A percentile compares a stretch with the other conserved stretches of the same genome.
Evolutionary conservation across 2,888 invertebrate species (phyloP).

Genomic region (Agonopterix arenella): DNA sequence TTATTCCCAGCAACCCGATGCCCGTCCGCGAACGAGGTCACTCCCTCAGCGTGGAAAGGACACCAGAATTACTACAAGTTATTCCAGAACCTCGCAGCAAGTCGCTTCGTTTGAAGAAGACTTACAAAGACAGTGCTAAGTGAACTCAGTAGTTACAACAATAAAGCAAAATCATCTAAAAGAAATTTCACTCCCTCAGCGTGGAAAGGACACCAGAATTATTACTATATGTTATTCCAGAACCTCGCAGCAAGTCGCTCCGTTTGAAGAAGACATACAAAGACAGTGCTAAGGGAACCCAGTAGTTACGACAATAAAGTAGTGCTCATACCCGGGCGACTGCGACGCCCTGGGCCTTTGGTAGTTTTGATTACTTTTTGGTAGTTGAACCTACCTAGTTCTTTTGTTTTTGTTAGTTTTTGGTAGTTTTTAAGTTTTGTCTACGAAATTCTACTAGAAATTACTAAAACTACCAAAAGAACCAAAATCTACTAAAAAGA

Average conservation of each 20-base stretch:
- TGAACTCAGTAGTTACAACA: neutral
- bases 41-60: conserved; percentile 52
- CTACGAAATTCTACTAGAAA: too few species aligned
- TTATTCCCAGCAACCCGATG: conserved; percentile 22
- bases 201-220: conserved; percentile 48
- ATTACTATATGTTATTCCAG: conserved; percentile 31
- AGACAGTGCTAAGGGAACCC: conserved; percentile 14
- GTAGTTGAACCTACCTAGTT: too few species aligned
- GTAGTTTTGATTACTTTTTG: too few species aligned
- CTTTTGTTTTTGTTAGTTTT: too few species aligned
- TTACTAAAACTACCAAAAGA: too few species aligned
- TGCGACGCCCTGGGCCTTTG: too few species aligned
- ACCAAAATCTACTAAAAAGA: too few species aligned
- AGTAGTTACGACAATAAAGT: neutral
- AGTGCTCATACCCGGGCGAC: too few species aligned
- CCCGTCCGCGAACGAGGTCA: conserved; percentile 49
- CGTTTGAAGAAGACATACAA: conserved; percentile 45
- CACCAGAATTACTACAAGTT: conserved; percentile 37
- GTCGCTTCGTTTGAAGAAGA: conserved; percentile 55
- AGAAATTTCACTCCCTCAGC: conserved; percentile 40
- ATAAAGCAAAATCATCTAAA: neutral
- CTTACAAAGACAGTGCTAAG: conserved; percentile 24
- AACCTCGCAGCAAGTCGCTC: conserved; percentile 62
- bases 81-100: conserved; percentile 57
- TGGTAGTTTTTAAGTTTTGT: too few species aligned